Evolutionary conservation across 2,797 vertebrate genomes (phyloP), one percentile per base, ranked within the genome.

Genomic region (Masticophis lateralis): DNA sequence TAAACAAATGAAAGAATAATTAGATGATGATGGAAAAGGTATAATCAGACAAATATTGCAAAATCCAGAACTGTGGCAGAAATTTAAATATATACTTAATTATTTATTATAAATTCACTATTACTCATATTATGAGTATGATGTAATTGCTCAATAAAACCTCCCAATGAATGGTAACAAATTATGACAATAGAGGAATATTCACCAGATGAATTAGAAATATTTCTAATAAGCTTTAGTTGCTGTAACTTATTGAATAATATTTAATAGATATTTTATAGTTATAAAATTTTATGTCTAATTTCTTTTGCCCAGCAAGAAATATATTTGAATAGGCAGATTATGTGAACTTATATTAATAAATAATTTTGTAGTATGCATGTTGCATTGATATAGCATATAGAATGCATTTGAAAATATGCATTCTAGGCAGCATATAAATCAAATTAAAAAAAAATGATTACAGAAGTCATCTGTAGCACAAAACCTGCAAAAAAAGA

Each of bases 41-140:
- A 92, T 90, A 87, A 87, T 92, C 90, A 0, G 0, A 55, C 37
- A 90, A 94, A 92, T 83, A 89, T 69, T 89, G 0, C 0, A 90
- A 55, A 60, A 27, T 93, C 32, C 20, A 43, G 91, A 93, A 63
- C 66, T 92, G 18, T 92, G 93, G 61, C 47, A 94, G 83, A 92
- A 96, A 55, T 57, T 89, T 51, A 6, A 27, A 7, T n/a, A 22
- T 94, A 57, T 92, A 89, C 91, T 79, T 94, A 25, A 94, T 86
- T 87, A 89, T 60, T 86, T 3, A 53, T 27, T 91, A 1, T 53
- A 91, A 47, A 10, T 94, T 32, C 9, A 27, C 88, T 93, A 90
- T 63, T 56, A 1, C 94, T 96, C 57, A 88, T 93, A 94, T 51
- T 28, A 94, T 51, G 87, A 91, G 5, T 57, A 9, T 83, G 43